These are phyloP conservation scores for Muschampia plurimacula DNA, from an alignment of 2,888 invertebrate species.

Conservation along the genomic window DNA sequence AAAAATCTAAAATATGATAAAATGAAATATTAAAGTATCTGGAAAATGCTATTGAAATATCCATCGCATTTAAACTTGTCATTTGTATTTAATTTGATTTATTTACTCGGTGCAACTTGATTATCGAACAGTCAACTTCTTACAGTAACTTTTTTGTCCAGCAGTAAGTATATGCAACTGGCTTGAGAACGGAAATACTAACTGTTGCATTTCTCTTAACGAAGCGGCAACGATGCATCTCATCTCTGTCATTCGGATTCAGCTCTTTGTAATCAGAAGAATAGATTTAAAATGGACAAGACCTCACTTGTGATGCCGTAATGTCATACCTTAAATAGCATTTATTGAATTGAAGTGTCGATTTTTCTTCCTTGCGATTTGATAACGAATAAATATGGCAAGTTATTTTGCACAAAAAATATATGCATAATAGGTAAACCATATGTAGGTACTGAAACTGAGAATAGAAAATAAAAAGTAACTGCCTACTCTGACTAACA, in stretches of 20 bases:
- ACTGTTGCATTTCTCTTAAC: constrained; percentile 37
- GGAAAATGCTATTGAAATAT: too few relatives aligned
- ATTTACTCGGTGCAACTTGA: constrained; percentile 12
- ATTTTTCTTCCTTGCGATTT: constrained; percentile 18
- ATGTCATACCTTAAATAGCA: constrained; percentile 23
- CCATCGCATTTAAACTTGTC: too few relatives aligned
- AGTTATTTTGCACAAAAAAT: background rate
- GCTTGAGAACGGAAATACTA: constrained; percentile 35
- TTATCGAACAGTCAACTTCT: constrained; percentile 10
- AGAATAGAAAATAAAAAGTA: too few relatives aligned
- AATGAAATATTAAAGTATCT: too few relatives aligned
- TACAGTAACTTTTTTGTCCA: constrained; percentile 20
- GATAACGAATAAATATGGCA: background rate
- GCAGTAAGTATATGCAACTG: constrained; percentile 28
- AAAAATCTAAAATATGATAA: too few relatives aligned
- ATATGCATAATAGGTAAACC: background rate
- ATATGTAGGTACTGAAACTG: background rate
- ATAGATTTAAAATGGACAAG: constrained; percentile 31
- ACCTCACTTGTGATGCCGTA: constrained; percentile 3
- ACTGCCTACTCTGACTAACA: too few relatives aligned
- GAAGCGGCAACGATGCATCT: constrained; percentile 36
- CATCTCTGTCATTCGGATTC: constrained; percentile 33
- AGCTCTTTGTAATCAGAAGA: constrained; percentile 31
- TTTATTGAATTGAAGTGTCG: constrained; percentile 17
- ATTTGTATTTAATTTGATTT: background rate